Conservation (phyloP, 2,797 vertebrate species). For the Coendou prehensilis region DNA sequence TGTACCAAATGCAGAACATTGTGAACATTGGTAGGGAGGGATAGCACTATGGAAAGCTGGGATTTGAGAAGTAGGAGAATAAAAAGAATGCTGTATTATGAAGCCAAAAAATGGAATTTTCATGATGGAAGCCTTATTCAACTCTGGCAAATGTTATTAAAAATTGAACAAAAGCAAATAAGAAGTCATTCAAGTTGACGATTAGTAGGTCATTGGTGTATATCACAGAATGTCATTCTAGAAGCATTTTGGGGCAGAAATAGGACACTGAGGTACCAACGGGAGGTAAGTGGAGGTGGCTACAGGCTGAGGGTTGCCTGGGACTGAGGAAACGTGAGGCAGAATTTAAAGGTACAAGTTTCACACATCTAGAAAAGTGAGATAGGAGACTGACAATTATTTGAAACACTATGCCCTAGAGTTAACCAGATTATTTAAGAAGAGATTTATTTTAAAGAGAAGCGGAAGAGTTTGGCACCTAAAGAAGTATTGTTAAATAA, state of each 20-base stretch:
- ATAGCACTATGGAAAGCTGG: not conserved
- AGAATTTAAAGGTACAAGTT: not conserved
- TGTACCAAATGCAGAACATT: not conserved
- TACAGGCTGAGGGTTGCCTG: not conserved
- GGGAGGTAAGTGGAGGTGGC: not conserved
- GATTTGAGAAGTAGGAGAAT: not conserved
- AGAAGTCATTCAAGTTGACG: not conserved
- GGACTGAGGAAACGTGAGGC: not conserved
- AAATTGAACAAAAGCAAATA: not conserved
- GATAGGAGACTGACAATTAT: not conserved
- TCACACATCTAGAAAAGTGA: constrained; percentile 24
- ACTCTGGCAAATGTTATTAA: not conserved
- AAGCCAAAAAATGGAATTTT: not conserved
- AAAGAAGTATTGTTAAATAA: constrained; percentile 73
- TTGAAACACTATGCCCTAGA: not conserved
- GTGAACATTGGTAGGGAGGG: not conserved
- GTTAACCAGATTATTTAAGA: constrained; percentile 59
- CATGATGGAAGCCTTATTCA: not conserved
- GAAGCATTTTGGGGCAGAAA: not conserved
- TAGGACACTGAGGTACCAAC: not conserved
- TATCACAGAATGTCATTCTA: not conserved
- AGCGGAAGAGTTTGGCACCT: constrained; percentile 52
- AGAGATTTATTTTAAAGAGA: constrained; percentile 55
- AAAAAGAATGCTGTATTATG: not conserved
- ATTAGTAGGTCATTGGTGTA: not conserved